Evolutionary conservation across 2,113 vertebrate species (phyloP).

Genomic region (Danionella cerebrum): DNA sequence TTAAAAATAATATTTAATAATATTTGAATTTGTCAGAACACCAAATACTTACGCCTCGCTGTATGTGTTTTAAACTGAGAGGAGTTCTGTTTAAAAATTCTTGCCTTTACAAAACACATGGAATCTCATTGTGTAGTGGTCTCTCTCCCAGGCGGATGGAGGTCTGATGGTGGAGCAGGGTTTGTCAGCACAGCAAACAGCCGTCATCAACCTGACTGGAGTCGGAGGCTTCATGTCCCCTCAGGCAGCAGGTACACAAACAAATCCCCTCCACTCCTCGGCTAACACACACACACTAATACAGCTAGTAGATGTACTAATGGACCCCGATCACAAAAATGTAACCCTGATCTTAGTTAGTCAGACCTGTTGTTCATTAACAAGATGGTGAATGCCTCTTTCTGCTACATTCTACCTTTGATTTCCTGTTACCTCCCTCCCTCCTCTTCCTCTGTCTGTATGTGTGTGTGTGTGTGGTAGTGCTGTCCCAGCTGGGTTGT

Average conservation of each 20-base stretch:
- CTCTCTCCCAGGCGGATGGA: constrained; percentile 76
- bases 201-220: constrained; percentile 86
- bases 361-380: constrained; percentile 37
- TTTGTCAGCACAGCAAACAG: constrained; percentile 84
- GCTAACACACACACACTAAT: constrained; percentile 22
- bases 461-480: constrained; percentile 58
- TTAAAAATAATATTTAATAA: no score
- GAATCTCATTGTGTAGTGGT: not conserved
- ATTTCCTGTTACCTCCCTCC: constrained; percentile 48
- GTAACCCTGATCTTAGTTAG: not conserved
- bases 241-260: constrained; percentile 69
- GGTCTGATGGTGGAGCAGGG: constrained; percentile 73
- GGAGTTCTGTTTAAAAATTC: no score
- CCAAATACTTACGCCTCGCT: no score
- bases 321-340: no score
- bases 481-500: constrained; percentile 97
- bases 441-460: constrained; percentile 50
- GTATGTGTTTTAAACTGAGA: no score
- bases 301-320: constrained; percentile 28
- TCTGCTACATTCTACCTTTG: constrained; percentile 63
- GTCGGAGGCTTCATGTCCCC: constrained; percentile 86
- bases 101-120: no score
- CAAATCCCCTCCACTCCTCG: not conserved
- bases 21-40: no score
- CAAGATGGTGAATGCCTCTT: constrained; percentile 63